Percentiles rank a stretch among this genome's conserved stretches.
These are phyloP conservation scores for Drosophila monieri DNA, from an alignment of 2,888 invertebrate genomes.

Conservation along the genomic window DNA sequence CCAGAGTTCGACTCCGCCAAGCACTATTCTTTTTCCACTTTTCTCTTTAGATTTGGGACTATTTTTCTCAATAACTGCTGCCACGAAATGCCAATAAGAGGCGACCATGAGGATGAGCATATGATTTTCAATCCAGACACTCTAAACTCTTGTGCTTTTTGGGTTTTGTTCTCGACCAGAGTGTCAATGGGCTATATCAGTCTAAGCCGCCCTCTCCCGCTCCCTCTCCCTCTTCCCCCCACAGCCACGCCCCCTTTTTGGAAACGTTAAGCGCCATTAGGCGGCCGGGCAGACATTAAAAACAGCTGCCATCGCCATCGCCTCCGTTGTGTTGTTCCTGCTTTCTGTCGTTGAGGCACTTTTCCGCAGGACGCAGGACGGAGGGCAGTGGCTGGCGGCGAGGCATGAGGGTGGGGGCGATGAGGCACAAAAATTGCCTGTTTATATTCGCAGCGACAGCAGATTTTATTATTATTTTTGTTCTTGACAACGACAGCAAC, in stretches of 20 bases:
- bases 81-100: conserved; percentile 51
- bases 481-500: conserved; percentile 72
- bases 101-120: conserved; percentile 54
- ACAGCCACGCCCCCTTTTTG: conserved; percentile 21
- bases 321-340: conserved; percentile 41
- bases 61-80: conserved; percentile 54
- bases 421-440: conserved; percentile 74
- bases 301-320: conserved; percentile 67
- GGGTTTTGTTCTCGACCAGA: conserved; percentile 12
- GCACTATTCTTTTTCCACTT: too few species aligned
- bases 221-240: too few species aligned
- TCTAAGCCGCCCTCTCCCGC: too few species aligned
- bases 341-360: conserved; percentile 36
- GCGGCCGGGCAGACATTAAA: conserved; percentile 74
- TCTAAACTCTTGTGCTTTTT: conserved; percentile 1
- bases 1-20: too few species aligned
- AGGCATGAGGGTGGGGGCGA: too few species aligned
- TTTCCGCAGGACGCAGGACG: conserved; percentile 33
- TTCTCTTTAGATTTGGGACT: conserved; percentile 8
- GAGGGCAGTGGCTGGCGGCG: background rate
- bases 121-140: conserved; percentile 71
- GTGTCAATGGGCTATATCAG: conserved; percentile 28
- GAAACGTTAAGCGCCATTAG: conserved; percentile 65
- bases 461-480: conserved; percentile 79
- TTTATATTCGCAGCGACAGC: conserved; percentile 80